Base-by-base conservation (phyloP, 1,140 invertebrate genomes). In the Hesperophylax magnus region DNA sequence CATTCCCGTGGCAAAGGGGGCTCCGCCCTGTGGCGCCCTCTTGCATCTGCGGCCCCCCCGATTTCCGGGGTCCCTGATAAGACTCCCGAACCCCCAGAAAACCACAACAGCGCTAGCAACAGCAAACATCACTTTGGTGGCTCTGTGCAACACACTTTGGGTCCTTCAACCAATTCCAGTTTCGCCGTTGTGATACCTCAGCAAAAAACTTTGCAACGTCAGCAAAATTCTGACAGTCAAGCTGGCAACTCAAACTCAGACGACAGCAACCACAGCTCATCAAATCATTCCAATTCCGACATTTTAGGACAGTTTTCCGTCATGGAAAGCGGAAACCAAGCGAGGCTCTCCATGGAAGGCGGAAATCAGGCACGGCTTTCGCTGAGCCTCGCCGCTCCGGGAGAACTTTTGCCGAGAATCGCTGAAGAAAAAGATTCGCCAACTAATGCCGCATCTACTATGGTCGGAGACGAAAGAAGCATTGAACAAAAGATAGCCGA, bases 341-440 rank as follows among this genome's bases (percentile, higher is more conserved):
- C 60, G 17, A 56, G 54, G 17, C 78, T 39, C 53, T 72, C 58
- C 5, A 18, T 18, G 34, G 15, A 47, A 31, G 80, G 84, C 76
- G 34, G 52, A 11, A 77, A 71, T n/a, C 78, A 82, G 31, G 78
- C 81, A 9, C 75, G 81, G n/a, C 85, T 89, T 78, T 89, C 87
- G 31, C 85, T 91, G 75, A 87, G 87, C 77, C 85, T 88, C 74
- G 86, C 87, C n/a, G 85, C 87, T 58, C 87, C 89, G 0, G 89
- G 89, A 78, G 91, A 92, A 85, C 85, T 91, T 5, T 85, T 95
- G 60, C 94, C 94, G 4, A 89, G 94, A 78, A 95, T 95, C 83
- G 95, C 95, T 0, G 95, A 96, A 86, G 95, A 96, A 86, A 96
- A 96, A 86, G 95, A 96, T 87, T 96, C 95, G 15, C 95, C 95